A percentile compares a stretch with the other conserved stretches of the same genome.
These are phyloP conservation scores for Tinea pellionella DNA, from an alignment of 2,888 invertebrate species.

Conservation along the genomic window DNA sequence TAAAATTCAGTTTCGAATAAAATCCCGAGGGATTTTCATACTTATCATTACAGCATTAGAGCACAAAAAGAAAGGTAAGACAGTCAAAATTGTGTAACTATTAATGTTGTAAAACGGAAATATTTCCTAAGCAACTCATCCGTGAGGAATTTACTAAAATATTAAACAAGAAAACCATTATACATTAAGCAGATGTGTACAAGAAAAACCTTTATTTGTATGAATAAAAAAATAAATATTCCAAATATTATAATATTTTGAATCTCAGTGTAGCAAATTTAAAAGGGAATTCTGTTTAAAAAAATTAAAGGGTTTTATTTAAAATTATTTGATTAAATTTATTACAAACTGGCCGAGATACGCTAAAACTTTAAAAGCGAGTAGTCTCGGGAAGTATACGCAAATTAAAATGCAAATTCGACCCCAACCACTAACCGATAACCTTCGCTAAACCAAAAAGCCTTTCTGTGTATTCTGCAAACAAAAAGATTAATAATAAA, in stretches of 20 bases:
- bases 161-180: not conserved
- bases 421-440: constrained; percentile 31
- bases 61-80: too few relatives aligned
- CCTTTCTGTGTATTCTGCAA: constrained; percentile 58
- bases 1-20: not conserved
- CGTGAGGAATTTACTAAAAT: not conserved
- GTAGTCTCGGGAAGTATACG: not conserved
- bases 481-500: constrained; percentile 33
- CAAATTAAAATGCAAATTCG: constrained; percentile 13
- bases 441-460: constrained; percentile 55
- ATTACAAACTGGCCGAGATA: too few relatives aligned
- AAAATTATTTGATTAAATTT: too few relatives aligned
- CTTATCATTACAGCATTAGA: too few relatives aligned
- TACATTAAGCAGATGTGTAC: not conserved
- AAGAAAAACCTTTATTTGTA: not conserved
- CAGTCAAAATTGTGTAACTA: not conserved
- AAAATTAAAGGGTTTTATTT: too few relatives aligned
- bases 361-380: too few relatives aligned
- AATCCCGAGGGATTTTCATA: too few relatives aligned
- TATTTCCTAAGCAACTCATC: not conserved
- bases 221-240: not conserved
- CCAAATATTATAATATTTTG: too few relatives aligned
- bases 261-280: too few relatives aligned
- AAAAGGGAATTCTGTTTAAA: too few relatives aligned
- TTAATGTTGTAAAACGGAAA: not conserved